Conservation (phyloP, 1,140 invertebrate species). For the Heliconius eleuchia region DNA sequence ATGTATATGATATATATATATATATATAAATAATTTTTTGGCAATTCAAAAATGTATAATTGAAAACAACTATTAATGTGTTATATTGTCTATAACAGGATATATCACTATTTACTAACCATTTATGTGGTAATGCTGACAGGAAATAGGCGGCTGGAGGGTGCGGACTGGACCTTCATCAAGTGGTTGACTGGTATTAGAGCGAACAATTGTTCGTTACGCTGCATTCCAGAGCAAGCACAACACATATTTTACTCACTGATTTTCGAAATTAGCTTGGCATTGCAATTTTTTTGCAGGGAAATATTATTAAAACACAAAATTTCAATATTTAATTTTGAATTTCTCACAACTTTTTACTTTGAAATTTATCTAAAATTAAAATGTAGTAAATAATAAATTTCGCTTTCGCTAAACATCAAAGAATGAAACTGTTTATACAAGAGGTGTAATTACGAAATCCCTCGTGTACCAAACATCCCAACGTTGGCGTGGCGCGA, state of each 20-base stretch:
- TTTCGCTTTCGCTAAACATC: slow-evolving; percentile 52
- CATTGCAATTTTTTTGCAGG: not conserved
- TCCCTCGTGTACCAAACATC: slow-evolving; percentile 69
- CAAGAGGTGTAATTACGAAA: slow-evolving; percentile 74
- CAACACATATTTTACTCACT: slow-evolving; percentile 69
- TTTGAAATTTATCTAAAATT: slow-evolving; percentile 11
- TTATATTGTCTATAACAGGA: slow-evolving; percentile 22
- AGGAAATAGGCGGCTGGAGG: slow-evolving; percentile 44
- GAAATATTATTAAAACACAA: not conserved
- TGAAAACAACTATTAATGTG: not conserved
- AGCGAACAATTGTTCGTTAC: slow-evolving; percentile 69
- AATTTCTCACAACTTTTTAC: not conserved
- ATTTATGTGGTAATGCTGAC: slow-evolving; percentile 45
- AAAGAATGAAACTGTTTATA: slow-evolving; percentile 70
- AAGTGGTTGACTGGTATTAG: slow-evolving; percentile 79
- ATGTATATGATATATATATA: not conserved
- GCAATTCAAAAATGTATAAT: not conserved
- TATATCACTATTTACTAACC: slow-evolving; percentile 41
- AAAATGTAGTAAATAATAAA: slow-evolving; percentile 39
- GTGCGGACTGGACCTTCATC: slow-evolving; percentile 68
- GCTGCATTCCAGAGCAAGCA: slow-evolving; percentile 65
- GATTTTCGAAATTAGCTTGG: slow-evolving; percentile 69
- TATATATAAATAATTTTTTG: not conserved
- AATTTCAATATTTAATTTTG: not conserved
- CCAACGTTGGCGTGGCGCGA: slow-evolving; percentile 64